Conservation (phyloP, 2,888 invertebrate species). For the Arenicola marina region DNA sequence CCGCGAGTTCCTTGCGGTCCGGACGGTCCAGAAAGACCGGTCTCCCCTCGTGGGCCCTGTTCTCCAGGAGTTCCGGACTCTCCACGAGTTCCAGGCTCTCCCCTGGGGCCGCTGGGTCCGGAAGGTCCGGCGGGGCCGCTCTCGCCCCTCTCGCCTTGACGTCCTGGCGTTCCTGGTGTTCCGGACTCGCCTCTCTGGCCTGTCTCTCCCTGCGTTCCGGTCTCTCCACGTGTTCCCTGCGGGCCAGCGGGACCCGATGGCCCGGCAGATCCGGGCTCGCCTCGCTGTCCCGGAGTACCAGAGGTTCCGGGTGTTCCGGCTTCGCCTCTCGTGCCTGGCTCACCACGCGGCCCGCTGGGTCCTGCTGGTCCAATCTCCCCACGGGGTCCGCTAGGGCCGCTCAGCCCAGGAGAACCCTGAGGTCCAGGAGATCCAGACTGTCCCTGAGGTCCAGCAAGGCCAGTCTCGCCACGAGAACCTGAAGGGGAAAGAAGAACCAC, state of each 20-base stretch:
- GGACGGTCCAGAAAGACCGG: slow-evolving; percentile 9
- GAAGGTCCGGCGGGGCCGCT: slow-evolving; percentile 7
- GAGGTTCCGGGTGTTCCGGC: slow-evolving; percentile 40
- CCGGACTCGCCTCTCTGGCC: slow-evolving; percentile 7
- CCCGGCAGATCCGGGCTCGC: slow-evolving; percentile 20
- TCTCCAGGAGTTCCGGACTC: not conserved
- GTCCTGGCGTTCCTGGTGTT: slow-evolving; percentile 38
- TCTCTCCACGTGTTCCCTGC: slow-evolving; percentile 2
- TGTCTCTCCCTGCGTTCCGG: not conserved
- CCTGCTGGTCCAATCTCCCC: slow-evolving; percentile 10
- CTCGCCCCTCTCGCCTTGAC: slow-evolving; percentile 5
- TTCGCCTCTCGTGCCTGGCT: slow-evolving; percentile 14
- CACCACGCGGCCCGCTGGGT: slow-evolving; percentile 19
- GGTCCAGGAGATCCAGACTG: slow-evolving; percentile 15
- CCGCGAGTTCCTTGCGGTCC: slow-evolving; percentile 11
- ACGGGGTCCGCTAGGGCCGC: slow-evolving; percentile 13
- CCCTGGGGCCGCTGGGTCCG: slow-evolving; percentile 80
- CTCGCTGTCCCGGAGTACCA: slow-evolving; percentile 20
- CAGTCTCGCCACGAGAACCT: slow-evolving; percentile 29
- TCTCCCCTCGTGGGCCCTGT: slow-evolving; percentile 7
- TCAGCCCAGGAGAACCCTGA: slow-evolving; percentile 13
- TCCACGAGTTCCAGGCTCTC: slow-evolving; percentile 24
- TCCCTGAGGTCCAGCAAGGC: slow-evolving; percentile 23
- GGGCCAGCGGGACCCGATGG: slow-evolving; percentile 15
- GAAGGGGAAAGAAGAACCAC: too few relatives aligned